A percentile compares a stretch with the other conserved stretches of the same genome.
These are phyloP conservation scores for Cheilosia pagana DNA, from an alignment of 2,888 invertebrate genomes.

Conservation along the genomic window DNA sequence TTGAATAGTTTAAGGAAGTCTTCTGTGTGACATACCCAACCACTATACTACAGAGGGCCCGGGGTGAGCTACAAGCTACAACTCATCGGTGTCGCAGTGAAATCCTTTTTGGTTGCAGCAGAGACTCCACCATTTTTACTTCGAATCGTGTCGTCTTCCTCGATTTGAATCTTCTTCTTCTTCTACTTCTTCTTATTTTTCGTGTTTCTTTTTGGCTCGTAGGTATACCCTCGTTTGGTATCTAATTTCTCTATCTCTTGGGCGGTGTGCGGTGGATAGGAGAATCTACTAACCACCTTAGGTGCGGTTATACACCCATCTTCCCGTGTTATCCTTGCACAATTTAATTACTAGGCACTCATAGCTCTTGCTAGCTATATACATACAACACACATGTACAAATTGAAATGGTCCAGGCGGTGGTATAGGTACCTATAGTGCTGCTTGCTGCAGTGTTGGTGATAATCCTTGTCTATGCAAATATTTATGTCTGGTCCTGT, in stretches of 20 bases:
- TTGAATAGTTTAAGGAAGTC: slow-evolving; percentile 66
- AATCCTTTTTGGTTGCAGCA: slow-evolving; percentile 58
- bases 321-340: slow-evolving; percentile 60
- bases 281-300: slow-evolving; percentile 35
- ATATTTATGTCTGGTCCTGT: slow-evolving; percentile 83
- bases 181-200: slow-evolving; percentile 34
- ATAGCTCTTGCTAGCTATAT: slow-evolving; percentile 63
- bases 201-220: not conserved
- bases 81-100: slow-evolving; percentile 71
- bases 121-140: slow-evolving; percentile 30
- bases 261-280: not conserved
- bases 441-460: slow-evolving; percentile 57
- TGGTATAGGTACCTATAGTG: not conserved
- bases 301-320: slow-evolving; percentile 42
- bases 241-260: slow-evolving; percentile 65
- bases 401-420: slow-evolving; percentile 53
- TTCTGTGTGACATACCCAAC: slow-evolving; percentile 46
- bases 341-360: slow-evolving; percentile 74
- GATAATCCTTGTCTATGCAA: slow-evolving; percentile 81
- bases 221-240: slow-evolving; percentile 30
- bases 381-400: slow-evolving; percentile 48
- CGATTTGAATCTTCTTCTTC: slow-evolving; percentile 24
- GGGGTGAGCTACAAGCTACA: slow-evolving; percentile 24
- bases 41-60: not conserved
- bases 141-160: slow-evolving; percentile 36